Evolutionary conservation across 2,888 invertebrate genomes (phyloP), one percentile per base, ranked within the genome.

Genomic region (Beris chalybata): DNA sequence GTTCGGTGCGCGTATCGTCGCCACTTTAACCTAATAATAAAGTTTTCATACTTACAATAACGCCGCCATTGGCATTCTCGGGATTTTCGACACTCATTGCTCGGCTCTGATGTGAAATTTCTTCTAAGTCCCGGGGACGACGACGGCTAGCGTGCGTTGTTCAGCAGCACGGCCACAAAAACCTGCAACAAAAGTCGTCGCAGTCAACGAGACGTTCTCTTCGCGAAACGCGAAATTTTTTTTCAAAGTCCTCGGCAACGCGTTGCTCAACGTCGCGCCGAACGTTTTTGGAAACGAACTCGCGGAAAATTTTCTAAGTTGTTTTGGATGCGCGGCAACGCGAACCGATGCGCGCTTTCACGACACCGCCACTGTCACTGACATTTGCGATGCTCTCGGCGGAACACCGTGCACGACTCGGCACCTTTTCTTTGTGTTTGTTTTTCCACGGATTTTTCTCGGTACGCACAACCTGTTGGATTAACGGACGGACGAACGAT

Each of bases 81-180:
- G 85, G 83, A 81, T 85, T 86, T 84, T 87, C 87, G 72, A 84
- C 85, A 79, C 87, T 87, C 87, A 87, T 88, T 83, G 83, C 83
- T 57, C 7, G 12, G 22, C 32, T 22, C 29, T 29, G 29, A 52
- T 50, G 45, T 65, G 67, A 71, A 72, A 71, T 70, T 70, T 71
- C 22, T 72, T 72, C 71, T 70, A 72, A 73, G 72, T 73, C 72
- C 69, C 67, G 64, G 67, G 65, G 67, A 65, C 59, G 22, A 22
- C 67, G 65, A 64, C 64, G 54, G 5, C 38, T 61, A 65, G 31
- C 55, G 64, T 54, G 56, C 67, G 68, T 50, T 65, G 22, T 22
- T 22, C 22, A 22, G 22, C 69, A 69, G 57, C 66, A 70, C 72
- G 71, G 72, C 72, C 72, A 72, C 71, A 68, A 66, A 73, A 73